Conservation (phyloP, 2,888 invertebrate genomes). For the Dryadula phaetusa region DNA sequence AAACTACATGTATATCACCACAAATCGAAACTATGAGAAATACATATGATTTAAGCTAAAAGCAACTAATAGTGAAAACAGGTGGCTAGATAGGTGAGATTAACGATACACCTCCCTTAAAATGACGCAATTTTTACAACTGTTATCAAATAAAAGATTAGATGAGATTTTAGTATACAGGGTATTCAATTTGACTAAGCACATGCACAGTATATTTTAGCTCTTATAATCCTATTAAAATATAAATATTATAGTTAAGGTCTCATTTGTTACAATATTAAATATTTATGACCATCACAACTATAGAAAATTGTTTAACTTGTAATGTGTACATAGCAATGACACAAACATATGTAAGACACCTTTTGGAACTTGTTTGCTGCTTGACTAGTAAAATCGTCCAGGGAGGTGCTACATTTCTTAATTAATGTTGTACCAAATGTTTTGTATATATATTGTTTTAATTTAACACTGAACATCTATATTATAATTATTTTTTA, state of each 20-base stretch:
- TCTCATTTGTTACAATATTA: conserved; percentile 43
- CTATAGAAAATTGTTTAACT: conserved; percentile 31
- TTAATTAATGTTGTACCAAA: conserved; percentile 38
- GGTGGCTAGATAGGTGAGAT: conserved; percentile 17
- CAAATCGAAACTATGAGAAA: conserved; percentile 12
- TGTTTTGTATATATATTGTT: conserved; percentile 22
- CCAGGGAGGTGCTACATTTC: conserved; percentile 49
- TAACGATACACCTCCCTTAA: conserved; percentile 34
- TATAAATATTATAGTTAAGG: conserved; percentile 37
- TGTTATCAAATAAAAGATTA: conserved; percentile 39
- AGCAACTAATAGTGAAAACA: conserved; percentile 14
- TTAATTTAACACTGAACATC: conserved; percentile 21
- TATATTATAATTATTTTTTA: no score
- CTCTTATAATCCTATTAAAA: conserved; percentile 37
- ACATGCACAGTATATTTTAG: conserved; percentile 43
- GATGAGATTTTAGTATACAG: conserved; percentile 47
- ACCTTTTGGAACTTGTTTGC: conserved; percentile 40
- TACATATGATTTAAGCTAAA: conserved; percentile 24
- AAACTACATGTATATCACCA: conserved; percentile 6
- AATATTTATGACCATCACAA: conserved; percentile 39
- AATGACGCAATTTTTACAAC: conserved; percentile 34
- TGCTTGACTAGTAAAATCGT: conserved; percentile 42
- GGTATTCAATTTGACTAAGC: conserved; percentile 44
- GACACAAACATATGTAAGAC: conserved; percentile 18
- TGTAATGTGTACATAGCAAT: conserved; percentile 29